Percentiles rank a stretch among this genome's conserved stretches.
Conservation (phyloP, 2,797 vertebrate species). For the Coranthus polyacanthus region DNA sequence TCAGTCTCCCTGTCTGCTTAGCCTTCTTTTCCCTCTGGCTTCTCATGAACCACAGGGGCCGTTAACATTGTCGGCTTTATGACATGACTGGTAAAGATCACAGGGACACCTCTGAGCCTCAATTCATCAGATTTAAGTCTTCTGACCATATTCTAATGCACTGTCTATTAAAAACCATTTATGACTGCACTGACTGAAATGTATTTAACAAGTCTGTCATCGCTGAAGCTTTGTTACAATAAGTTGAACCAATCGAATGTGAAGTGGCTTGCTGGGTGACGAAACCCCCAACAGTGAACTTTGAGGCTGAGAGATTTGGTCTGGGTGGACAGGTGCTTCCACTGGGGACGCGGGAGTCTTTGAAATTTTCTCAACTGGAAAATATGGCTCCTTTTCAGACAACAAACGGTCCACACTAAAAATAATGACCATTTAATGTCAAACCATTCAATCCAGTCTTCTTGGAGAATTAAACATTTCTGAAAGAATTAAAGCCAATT, state of each 20-base stretch:
- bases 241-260: slow-evolving; percentile 72
- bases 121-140: slow-evolving; percentile 52
- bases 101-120: slow-evolving; percentile 40
- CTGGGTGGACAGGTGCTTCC: slow-evolving; percentile 78
- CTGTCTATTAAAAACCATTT: slow-evolving; percentile 74
- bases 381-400: slow-evolving; percentile 74
- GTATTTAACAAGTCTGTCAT: slow-evolving; percentile 77
- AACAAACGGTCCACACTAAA: slow-evolving; percentile 52
- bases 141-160: slow-evolving; percentile 57
- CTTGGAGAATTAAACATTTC: not conserved
- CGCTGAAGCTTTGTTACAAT: slow-evolving; percentile 60
- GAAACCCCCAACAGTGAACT: slow-evolving; percentile 69
- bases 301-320: slow-evolving; percentile 72
- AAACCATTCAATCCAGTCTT: slow-evolving; percentile 14
- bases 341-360: slow-evolving; percentile 73
- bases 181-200: slow-evolving; percentile 68
- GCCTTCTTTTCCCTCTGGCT: slow-evolving; percentile 38
- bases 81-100: slow-evolving; percentile 66
- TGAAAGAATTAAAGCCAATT: too few species aligned
- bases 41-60: slow-evolving; percentile 47
- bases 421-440: slow-evolving; percentile 32
- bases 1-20: slow-evolving; percentile 23
- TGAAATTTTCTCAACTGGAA: slow-evolving; percentile 80
- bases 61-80: slow-evolving; percentile 62
- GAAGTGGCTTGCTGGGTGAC: slow-evolving; percentile 68